These are phyloP conservation scores for Saccostrea cuccullata DNA, from an alignment of 1,140 invertebrate species.

Conservation along the genomic window DNA sequence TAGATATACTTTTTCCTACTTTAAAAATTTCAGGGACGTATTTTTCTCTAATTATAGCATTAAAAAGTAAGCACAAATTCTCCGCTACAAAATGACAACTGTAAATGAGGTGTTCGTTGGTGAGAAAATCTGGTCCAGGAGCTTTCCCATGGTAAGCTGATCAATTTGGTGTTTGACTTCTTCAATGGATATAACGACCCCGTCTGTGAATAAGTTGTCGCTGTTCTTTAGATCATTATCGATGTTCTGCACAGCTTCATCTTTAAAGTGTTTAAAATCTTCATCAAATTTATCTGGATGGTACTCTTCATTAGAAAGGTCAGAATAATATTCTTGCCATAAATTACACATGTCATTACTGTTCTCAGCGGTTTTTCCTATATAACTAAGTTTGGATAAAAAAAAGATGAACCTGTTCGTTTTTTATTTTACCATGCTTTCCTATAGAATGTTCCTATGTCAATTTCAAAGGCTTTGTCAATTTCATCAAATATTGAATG, in stretches of 20 bases:
- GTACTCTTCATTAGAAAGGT: too few relatives aligned
- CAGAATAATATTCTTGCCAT: too few relatives aligned
- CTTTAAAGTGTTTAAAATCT: too few relatives aligned
- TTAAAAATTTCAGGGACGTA: background rate
- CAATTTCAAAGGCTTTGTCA: background rate
- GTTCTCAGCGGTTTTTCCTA: background rate
- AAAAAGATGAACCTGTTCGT: background rate
- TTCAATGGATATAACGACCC: background rate
- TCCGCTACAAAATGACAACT: background rate
- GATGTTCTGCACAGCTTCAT: too few relatives aligned
- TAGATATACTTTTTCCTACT: background rate
- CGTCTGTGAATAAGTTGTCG: background rate
- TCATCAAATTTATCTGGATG: too few relatives aligned
- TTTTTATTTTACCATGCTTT: conserved; percentile 12
- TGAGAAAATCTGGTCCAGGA: background rate
- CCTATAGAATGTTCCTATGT: background rate
- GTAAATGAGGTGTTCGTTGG: background rate
- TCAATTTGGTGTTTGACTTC: background rate
- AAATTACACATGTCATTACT: too few relatives aligned
- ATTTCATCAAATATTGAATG: background rate
- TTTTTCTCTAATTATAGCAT: background rate
- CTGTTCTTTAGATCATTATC: too few relatives aligned
- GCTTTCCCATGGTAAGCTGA: background rate
- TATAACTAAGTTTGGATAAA: background rate
- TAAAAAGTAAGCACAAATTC: background rate